Evolutionary conservation across 2,113 vertebrate genomes (phyloP).

Genomic region (Oryzias woworae): DNA sequence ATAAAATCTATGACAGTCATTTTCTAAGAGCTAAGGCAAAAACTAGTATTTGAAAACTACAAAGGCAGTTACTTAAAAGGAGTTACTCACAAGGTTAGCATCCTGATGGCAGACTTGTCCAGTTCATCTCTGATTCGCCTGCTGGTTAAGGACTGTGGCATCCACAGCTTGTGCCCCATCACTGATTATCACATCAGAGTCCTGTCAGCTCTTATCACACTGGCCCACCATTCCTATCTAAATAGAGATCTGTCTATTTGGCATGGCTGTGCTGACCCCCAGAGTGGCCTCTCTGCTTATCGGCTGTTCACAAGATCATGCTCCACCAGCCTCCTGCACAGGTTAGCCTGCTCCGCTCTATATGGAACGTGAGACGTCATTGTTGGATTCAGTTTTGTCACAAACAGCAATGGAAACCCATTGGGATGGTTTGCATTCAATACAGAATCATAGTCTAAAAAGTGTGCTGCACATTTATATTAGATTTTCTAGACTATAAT

Average conservation of each 20-base stretch:
- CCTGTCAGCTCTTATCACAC: slow-evolving; percentile 60
- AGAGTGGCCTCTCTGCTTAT: slow-evolving; percentile 61
- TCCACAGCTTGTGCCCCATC: slow-evolving; percentile 38
- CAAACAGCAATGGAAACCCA: slow-evolving; percentile 15
- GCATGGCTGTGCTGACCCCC: slow-evolving; percentile 54
- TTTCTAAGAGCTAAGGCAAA: too few species aligned
- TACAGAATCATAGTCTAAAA: slow-evolving; percentile 1
- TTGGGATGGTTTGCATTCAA: slow-evolving; percentile 18
- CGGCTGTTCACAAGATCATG: slow-evolving; percentile 38
- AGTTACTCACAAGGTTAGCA: background rate
- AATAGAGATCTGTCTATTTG: slow-evolving; percentile 70
- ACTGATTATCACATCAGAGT: slow-evolving; percentile 54
- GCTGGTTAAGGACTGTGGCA: slow-evolving; percentile 20
- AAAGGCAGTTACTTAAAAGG: background rate
- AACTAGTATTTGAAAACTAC: too few species aligned
- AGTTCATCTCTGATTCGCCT: slow-evolving; percentile 9
- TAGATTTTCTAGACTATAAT: background rate
- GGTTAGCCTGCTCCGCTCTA: slow-evolving; percentile 35
- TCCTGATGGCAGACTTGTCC: slow-evolving; percentile 1
- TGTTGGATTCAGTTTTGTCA: slow-evolving; percentile 34
- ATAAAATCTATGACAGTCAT: too few species aligned
- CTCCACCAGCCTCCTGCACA: slow-evolving; percentile 20
- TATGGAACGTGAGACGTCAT: slow-evolving; percentile 27
- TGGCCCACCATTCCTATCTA: slow-evolving; percentile 63
- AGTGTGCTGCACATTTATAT: background rate